Conservation (phyloP, 2,113 vertebrate species). For the Hucho hucho region DNA sequence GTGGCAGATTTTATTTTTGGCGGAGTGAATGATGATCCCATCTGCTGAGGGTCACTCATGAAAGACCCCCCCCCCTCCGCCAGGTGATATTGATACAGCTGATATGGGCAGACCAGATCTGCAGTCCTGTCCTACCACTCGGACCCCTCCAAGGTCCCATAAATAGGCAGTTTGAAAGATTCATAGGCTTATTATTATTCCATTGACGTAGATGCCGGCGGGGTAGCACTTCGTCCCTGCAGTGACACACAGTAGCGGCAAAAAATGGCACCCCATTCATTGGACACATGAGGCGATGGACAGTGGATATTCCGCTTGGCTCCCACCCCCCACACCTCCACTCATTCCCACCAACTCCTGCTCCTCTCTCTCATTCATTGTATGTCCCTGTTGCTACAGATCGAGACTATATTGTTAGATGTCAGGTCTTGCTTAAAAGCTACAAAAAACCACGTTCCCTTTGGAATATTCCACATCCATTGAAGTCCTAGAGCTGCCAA, state of each 20-base stretch:
- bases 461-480: not conserved
- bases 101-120: not conserved
- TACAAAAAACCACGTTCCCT: not conserved
- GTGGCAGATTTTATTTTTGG: too few relatives aligned
- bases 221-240: constrained; percentile 23
- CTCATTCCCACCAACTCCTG: not conserved
- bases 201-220: constrained; percentile 48
- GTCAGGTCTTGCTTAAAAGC: not conserved
- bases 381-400: not conserved
- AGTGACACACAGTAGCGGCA: constrained; percentile 50
- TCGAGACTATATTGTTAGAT: not conserved
- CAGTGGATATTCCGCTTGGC: constrained; percentile 24
- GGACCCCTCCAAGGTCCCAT: not conserved
- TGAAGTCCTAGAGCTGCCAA: too few relatives aligned
- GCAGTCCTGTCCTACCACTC: not conserved
- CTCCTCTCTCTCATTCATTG: too few relatives aligned
- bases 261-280: constrained; percentile 65
- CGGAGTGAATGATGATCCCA: not conserved
- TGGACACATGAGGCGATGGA: constrained; percentile 21
- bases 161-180: not conserved
- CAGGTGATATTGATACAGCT: not conserved
- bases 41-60: not conserved
- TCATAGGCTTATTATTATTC: constrained; percentile 44
- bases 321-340: constrained; percentile 1
- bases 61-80: not conserved